A percentile compares a stretch with the other conserved stretches of the same genome.
Evolutionary conservation across 2,113 vertebrate species (phyloP).

Genomic region (Oncorhynchus masou): DNA sequence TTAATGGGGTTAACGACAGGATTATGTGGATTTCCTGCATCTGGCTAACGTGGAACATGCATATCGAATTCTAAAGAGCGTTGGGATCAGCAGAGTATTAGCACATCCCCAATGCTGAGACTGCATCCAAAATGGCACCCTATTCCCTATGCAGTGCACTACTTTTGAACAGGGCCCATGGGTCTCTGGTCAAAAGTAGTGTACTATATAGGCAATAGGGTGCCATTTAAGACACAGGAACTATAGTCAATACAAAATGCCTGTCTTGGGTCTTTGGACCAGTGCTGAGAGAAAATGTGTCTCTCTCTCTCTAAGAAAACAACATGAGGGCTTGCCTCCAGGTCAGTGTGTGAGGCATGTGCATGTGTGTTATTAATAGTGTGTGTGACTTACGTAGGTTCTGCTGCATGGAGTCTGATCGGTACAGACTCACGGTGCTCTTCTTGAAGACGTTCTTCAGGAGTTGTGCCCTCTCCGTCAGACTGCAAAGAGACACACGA

Average conservation of each 20-base stretch:
- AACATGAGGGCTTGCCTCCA: too few species aligned
- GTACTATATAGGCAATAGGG: too few species aligned
- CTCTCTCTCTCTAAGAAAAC: too few species aligned
- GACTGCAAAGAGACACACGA: slow-evolving; percentile 59
- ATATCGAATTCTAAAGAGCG: slow-evolving; percentile 7
- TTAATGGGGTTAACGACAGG: slow-evolving; percentile 8
- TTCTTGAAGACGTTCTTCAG: slow-evolving; percentile 99
- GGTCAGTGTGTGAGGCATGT: neutral
- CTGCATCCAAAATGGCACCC: too few species aligned
- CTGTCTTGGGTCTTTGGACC: too few species aligned
- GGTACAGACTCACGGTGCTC: slow-evolving; percentile 91
- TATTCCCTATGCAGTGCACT: too few species aligned
- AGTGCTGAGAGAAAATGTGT: too few species aligned
- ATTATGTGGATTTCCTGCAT: slow-evolving; percentile 25
- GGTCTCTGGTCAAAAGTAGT: too few species aligned
- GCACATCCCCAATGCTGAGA: neutral
- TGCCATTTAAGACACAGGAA: too few species aligned
- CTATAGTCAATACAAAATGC: too few species aligned
- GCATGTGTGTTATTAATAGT: neutral
- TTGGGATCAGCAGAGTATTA: slow-evolving; percentile 18
- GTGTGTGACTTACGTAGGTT: slow-evolving; percentile 87
- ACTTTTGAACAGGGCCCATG: too few species aligned
- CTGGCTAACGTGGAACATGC: slow-evolving; percentile 30
- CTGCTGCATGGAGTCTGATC: slow-evolving; percentile 93
- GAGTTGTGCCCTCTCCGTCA: slow-evolving; percentile 93